Evolutionary conservation across 1,140 invertebrate species (phyloP).

Genomic region (Lepidotrigona ventralis): DNA sequence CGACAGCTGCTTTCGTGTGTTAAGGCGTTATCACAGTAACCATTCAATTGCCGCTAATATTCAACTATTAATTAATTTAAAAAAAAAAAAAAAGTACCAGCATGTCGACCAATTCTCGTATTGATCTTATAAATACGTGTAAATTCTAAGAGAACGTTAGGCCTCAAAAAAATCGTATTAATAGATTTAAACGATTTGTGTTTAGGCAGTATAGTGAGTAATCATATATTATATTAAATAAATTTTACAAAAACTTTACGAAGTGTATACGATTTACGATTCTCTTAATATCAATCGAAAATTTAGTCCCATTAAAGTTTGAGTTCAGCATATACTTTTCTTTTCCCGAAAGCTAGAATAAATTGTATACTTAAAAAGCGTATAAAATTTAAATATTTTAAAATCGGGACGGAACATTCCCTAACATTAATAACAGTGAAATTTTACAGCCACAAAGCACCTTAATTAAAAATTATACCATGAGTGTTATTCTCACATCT

Average conservation of each 20-base stretch:
- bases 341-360: slow-evolving; percentile 44
- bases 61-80: slow-evolving; percentile 7
- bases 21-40: slow-evolving; percentile 74
- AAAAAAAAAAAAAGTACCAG: neutral
- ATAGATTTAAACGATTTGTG: neutral
- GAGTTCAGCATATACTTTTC: slow-evolving; percentile 7
- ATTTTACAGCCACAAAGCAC: slow-evolving; percentile 43
- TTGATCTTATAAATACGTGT: neutral
- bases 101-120: neutral
- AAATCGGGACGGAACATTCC: slow-evolving; percentile 66
- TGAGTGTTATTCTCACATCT: slow-evolving; percentile 9
- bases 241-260: neutral
- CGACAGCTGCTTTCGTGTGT: slow-evolving; percentile 84
- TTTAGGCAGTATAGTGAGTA: slow-evolving; percentile 9
- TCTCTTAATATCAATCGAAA: slow-evolving; percentile 27
- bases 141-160: slow-evolving; percentile 11
- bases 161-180: slow-evolving; percentile 4
- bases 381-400: slow-evolving; percentile 62
- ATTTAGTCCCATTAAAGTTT: slow-evolving; percentile 36
- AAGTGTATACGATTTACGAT: neutral
- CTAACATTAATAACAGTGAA: slow-evolving; percentile 49
- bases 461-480: slow-evolving; percentile 47
- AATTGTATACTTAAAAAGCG: slow-evolving; percentile 51
- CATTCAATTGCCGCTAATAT: slow-evolving; percentile 11
- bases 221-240: neutral